Conservation (phyloP, 2,113 vertebrate genomes). For the Tupaia tana region DNA sequence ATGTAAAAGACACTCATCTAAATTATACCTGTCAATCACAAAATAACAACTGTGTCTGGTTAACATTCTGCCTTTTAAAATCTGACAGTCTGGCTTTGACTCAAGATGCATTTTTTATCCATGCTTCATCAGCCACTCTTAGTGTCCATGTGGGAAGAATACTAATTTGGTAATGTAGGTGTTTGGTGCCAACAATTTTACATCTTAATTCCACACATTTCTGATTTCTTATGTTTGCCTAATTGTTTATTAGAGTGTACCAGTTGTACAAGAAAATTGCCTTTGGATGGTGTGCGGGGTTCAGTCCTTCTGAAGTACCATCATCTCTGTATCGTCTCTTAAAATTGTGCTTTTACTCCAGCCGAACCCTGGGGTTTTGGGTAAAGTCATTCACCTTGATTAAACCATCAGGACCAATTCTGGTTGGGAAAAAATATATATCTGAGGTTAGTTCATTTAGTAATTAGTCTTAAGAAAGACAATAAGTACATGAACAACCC, state of each 20-base stretch:
- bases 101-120: not conserved
- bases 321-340: slow-evolving; percentile 75
- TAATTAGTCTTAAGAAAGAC: not conserved
- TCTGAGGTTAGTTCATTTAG: slow-evolving; percentile 44
- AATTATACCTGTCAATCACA: not conserved
- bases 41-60: not conserved
- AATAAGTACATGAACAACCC: not conserved
- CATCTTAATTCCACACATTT: slow-evolving; percentile 27
- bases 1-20: not conserved
- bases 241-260: slow-evolving; percentile 82
- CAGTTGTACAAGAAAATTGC: slow-evolving; percentile 77
- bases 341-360: slow-evolving; percentile 81
- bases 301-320: slow-evolving; percentile 69
- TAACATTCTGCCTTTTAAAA: not conserved
- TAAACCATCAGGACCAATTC: slow-evolving; percentile 85
- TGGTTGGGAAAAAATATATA: slow-evolving; percentile 72
- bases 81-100: not conserved
- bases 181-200: slow-evolving; percentile 4
- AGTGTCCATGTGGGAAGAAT: not conserved
- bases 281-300: slow-evolving; percentile 60
- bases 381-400: slow-evolving; percentile 86
- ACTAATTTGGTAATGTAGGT: not conserved
- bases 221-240: slow-evolving; percentile 67
- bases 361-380: slow-evolving; percentile 83
- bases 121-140: not conserved